Evolutionary conservation across 2,888 invertebrate species (phyloP).

Genomic region (Megamerina dolium): DNA sequence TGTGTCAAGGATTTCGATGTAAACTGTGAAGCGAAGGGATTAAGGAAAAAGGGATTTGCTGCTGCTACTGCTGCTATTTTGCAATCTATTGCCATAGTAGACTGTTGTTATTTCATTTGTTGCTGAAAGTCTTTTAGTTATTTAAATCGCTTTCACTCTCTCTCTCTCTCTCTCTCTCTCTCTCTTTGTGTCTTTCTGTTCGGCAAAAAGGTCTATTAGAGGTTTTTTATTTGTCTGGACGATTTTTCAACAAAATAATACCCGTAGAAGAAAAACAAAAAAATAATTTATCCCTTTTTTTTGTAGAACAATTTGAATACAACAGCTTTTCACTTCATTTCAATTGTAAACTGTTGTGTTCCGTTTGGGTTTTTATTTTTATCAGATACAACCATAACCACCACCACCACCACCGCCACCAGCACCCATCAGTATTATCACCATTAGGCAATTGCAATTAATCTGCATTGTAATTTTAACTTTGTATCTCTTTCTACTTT

Average conservation of each 20-base stretch:
- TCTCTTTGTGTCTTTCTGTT: no score
- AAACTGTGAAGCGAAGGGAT: constrained; percentile 13
- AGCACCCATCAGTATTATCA: not conserved
- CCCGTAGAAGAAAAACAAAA: not conserved
- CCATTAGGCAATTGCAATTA: constrained; percentile 7
- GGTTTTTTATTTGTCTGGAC: constrained; percentile 4
- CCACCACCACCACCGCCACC: not conserved
- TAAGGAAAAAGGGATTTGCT: constrained; percentile 13
- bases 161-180: not conserved
- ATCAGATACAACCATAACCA: not conserved
- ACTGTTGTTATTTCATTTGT: constrained; percentile 7
- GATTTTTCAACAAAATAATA: not conserved
- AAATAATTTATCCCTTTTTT: not conserved
- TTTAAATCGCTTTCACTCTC: constrained; percentile 9
- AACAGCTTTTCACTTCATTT: constrained; percentile 16
- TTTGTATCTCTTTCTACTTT: no score
- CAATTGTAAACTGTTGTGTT: constrained; percentile 12
- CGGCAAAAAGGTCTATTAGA: no score
- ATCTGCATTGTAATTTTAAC: constrained; percentile 2
- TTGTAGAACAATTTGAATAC: not conserved
- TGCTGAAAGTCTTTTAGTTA: constrained; percentile 10
- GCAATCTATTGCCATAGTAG: constrained; percentile 1
- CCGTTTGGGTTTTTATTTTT: not conserved
- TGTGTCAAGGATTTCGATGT: constrained; percentile 16
- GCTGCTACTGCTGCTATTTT: constrained; percentile 3